phyloP scores from a whole-genome alignment of 2,888 invertebrate species.

The Panorpa germanica region DNA sequence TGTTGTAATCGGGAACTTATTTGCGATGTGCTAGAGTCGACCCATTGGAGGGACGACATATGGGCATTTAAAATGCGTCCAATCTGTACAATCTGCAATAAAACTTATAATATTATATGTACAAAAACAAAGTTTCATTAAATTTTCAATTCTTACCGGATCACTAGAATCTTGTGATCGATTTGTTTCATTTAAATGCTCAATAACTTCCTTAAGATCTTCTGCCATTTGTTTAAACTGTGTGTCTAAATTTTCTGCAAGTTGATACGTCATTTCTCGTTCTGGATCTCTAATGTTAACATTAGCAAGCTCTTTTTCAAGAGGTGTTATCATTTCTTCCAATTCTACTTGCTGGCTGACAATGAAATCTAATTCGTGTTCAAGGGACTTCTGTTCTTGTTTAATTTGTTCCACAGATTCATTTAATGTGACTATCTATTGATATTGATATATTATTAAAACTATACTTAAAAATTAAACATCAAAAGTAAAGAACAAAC shows the following conservation, averaged over 20 bases:
- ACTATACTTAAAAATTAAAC: slow-evolving; percentile 5
- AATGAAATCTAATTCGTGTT: slow-evolving; percentile 87
- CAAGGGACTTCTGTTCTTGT: slow-evolving; percentile 72
- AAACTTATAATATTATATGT: slow-evolving; percentile 11
- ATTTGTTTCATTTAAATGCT: slow-evolving; percentile 79
- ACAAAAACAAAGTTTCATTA: background rate
- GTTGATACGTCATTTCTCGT: slow-evolving; percentile 75
- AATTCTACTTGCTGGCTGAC: slow-evolving; percentile 82
- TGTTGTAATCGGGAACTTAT: slow-evolving; percentile 66
- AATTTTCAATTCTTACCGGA: slow-evolving; percentile 39
- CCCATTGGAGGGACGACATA: slow-evolving; percentile 90
- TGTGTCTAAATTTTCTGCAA: slow-evolving; percentile 80
- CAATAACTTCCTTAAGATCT: slow-evolving; percentile 87
- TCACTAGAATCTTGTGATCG: slow-evolving; percentile 66
- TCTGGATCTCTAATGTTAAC: slow-evolving; percentile 65
- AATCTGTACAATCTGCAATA: slow-evolving; percentile 67
- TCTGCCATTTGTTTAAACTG: slow-evolving; percentile 89
- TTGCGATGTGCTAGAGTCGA: slow-evolving; percentile 66
- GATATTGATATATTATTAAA: slow-evolving; percentile 11
- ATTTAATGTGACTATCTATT: slow-evolving; percentile 64
- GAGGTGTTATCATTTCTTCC: slow-evolving; percentile 65
- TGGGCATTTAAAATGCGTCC: slow-evolving; percentile 89
- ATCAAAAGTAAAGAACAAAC: slow-evolving; percentile 24
- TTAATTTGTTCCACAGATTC: slow-evolving; percentile 77
- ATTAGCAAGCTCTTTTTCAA: slow-evolving; percentile 62